A percentile compares a stretch with the other conserved stretches of the same genome.
Conservation (phyloP, 2,888 invertebrate genomes). For the Drosophila acutilabella region DNA sequence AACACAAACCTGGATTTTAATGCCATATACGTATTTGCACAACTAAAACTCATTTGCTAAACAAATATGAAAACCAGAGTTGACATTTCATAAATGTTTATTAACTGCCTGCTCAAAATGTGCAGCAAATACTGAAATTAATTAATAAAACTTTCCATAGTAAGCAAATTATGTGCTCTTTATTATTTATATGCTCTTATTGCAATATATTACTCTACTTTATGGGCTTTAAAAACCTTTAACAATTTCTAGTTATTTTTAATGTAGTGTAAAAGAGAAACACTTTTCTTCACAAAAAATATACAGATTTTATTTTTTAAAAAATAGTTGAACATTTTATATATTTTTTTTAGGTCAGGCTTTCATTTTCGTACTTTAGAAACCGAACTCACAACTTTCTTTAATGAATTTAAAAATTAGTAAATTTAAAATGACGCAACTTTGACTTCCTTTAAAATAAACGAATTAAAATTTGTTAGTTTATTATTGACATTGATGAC, state of each 20-base stretch:
- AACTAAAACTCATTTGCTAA: conserved; percentile 48
- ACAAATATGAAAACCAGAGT: conserved; percentile 24
- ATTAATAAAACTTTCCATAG: conserved; percentile 4
- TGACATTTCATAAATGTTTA: conserved; percentile 34
- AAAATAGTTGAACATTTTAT: too few species aligned
- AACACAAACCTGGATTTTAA: conserved; percentile 23
- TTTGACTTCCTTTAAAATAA: background rate
- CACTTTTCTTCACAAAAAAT: too few species aligned
- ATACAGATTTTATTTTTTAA: too few species aligned
- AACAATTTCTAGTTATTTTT: background rate
- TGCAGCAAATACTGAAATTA: conserved; percentile 1
- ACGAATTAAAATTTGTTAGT: background rate
- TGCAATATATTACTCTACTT: background rate
- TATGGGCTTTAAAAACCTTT: background rate
- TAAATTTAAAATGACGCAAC: background rate
- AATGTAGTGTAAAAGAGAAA: too few species aligned
- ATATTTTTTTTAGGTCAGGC: background rate
- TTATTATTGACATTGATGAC: conserved; percentile 8
- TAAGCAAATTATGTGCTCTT: background rate
- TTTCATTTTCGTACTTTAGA: background rate
- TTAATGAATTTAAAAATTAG: conserved; percentile 1
- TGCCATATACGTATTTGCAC: conserved; percentile 33
- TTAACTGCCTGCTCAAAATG: conserved; percentile 20
- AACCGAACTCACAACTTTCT: background rate
- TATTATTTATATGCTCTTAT: background rate